Percentiles rank a stretch among this genome's conserved stretches.
Evolutionary conservation across 2,113 vertebrate species (phyloP).

Genomic region (Eulemur rufifrons): DNA sequence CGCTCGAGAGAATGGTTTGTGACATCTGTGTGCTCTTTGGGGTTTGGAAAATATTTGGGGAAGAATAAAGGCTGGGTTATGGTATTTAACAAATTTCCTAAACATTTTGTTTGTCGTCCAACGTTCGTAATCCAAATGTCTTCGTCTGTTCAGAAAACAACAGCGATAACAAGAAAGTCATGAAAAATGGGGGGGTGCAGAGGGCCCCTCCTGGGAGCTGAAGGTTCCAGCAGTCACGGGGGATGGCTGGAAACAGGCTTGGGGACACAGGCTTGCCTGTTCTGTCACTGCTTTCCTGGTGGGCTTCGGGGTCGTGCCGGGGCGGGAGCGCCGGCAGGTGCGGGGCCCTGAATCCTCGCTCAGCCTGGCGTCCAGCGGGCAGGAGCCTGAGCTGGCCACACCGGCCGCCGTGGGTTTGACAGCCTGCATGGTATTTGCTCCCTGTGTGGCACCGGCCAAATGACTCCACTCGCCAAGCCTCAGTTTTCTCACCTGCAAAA

Average conservation of each 20-base stretch:
- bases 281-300: not conserved
- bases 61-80: not conserved
- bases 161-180: not conserved
- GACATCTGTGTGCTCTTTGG: not conserved
- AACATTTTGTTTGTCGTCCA: not conserved
- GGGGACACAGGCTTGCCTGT: not conserved
- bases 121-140: not conserved
- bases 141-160: not conserved
- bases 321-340: not conserved
- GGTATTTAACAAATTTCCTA: not conserved
- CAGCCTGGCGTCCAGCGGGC: fast-evolving
- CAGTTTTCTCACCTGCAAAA: not conserved
- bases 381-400: not conserved
- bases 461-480: not conserved
- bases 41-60: not conserved
- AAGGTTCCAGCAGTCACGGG: fast-evolving
- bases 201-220: fast-evolving
- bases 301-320: not conserved
- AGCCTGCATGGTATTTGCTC: not conserved
- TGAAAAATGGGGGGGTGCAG: too few relatives aligned
- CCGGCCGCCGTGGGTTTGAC: not conserved
- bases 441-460: not conserved
- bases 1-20: not conserved
- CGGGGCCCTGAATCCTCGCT: not conserved
- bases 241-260: not conserved